Evolutionary conservation across 2,113 vertebrate genomes (phyloP), one percentile per base, ranked within the genome.

Genomic region (Plotosus lineatus): DNA sequence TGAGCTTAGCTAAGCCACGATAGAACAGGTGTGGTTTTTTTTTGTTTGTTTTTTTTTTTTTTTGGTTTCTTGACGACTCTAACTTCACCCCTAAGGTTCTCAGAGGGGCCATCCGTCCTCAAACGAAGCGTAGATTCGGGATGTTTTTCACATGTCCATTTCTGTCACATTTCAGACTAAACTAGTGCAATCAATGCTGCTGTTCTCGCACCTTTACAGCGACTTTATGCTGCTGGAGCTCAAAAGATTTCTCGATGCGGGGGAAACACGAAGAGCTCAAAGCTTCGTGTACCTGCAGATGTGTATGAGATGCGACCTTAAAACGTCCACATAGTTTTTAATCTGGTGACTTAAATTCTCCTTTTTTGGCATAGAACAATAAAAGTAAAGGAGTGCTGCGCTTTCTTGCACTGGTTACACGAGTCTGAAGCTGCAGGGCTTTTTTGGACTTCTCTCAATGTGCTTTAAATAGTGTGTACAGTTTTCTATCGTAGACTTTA

Each of bases 1-100:
- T 85, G 78, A 56, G 89, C 80, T 83, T 85, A 71, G 85, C 83
- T 81, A 75, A 84, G 85, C 87, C 87, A 85, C 51, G 84, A 85
- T 73, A 80, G 36, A 55, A 38, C 60, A 71, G 56, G 56, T 56
- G 84, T 84, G 55, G 55, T 61, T 77, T 77, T 14, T 77, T 77
- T 79, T 79, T 17, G 46, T 79, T 71, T 12, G 19, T 46, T 0
- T 1, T 3, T 5, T 4, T 82, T 40, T 60, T 33, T 31, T 46
- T 1, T 21, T n/a, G n/a, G n/a, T 10, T 5, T 4, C 1, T 15
- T 46, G n/a, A n/a, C n/a, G n/a, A n/a, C 3, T 69, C 3, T 2
- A 0, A 8, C 17, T 3, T 50, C 7, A 6, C n/a, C 44, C 19
- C 46, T 12, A 14, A 74, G 66, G 56, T 56, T 73, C 69, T 66